Base-by-base conservation (phyloP, 2,113 vertebrate genomes). In the Myxocyprinus asiaticus region DNA sequence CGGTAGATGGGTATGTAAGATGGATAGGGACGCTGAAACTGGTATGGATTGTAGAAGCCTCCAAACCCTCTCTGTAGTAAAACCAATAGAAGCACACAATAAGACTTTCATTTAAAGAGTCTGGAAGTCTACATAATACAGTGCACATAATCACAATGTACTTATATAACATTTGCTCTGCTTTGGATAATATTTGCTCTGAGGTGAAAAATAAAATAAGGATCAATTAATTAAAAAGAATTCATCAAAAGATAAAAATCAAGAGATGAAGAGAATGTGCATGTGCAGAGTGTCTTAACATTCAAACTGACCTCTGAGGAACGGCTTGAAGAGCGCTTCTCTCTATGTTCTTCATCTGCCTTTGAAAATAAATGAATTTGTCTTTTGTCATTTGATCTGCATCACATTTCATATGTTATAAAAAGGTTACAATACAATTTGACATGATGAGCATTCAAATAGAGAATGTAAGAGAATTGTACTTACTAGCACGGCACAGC, bases 241-340 rank as follows among this genome's bases (percentile, higher is more conserved):
- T 56, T 58, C n/a, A 44, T 33, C 22, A 48, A 48, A 48, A 7
- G 2, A 48, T 6, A n/a, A 3, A 5, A 59, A 7, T 51, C 0
- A 9, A 51, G 50, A 70, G 55, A 22, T 12, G 2, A 67, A 50
- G 8, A 67, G 45, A 67, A 10, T 10, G 48, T 15, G 22, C 22
- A 33, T 33, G 22, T 33, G 22, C 22, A 33, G 61, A 7, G 15
- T 6, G 11, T 11, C n/a, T 55, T 55, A 0, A 2, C 5, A n/a
- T 70, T 22, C 55, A 62, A 50, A 33, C 71, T 42, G 22, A 76
- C 73, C 73, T 76, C 73, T 65, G 59, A 63, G 11, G 58, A 72
- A 14, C 45, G 56, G 15, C 71, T 74, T 62, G 22, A 33, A 33
- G 22, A 33, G 22, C 73, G 73, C 62, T 76, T 76, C 14, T 76